Base-by-base conservation (phyloP, 2,888 invertebrate species). In the Lithophane ornitopus region DNA sequence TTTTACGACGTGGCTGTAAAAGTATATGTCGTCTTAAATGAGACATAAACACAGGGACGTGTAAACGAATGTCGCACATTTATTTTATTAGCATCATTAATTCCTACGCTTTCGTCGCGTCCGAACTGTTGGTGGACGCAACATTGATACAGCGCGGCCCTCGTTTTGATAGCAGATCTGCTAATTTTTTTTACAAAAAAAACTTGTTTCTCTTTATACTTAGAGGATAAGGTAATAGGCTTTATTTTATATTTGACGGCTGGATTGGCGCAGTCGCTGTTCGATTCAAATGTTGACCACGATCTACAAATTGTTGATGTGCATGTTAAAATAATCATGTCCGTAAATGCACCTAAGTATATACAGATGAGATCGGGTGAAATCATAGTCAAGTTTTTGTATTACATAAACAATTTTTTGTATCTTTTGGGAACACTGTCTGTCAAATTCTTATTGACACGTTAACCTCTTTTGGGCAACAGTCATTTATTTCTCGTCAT, bases 21-120 rank as follows among this genome's bases (percentile, higher is more conserved):
- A 95, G 94, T 94, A 94, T 95, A 95, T 93, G 95, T 94, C 95
- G 94, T 92, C 95, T 95, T 96, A 96, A 96, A 96, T 96, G 96
- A 95, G 96, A 96, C 96, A 95, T 96, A 96, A 96, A 96, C 94
- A 95, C 90, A 89, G 94, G 92, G 94, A 96, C 94, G 95, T 95
- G 95, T 96, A 96, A 96, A 95, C 94, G 94, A 95, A 95, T 95
- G 96, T 96, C 92, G 93, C 95, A 93, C 96, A 94, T 96, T 96
- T 94, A 94, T 96, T 96, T 96, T 96, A 96, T 96, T 95, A 90
- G 92, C 87, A 92, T 92, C 96, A 96, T 96, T 96, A 96, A 95
- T 96, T 94, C 91, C 88, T 93, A 91, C 93, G 93, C 93, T 94
- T 94, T 95, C 94, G 92, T 87, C 93, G 93, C 91, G 84, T 91